Evolutionary conservation across 2,888 invertebrate species (phyloP), one percentile per base, ranked within the genome.

Genomic region (Morpho achilles): DNA sequence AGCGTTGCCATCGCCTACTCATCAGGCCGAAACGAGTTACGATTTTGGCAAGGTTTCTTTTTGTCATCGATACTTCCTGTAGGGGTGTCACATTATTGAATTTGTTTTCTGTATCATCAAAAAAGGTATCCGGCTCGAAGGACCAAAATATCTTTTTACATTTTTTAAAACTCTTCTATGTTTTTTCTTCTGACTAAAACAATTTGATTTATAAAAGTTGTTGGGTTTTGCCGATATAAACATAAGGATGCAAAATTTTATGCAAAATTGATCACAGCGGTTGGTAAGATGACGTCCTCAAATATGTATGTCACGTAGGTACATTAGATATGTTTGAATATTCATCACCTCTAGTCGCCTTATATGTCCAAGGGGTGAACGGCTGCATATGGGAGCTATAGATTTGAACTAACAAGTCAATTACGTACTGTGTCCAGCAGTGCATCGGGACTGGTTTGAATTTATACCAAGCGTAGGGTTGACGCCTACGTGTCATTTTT

Each of bases 401-500:
- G 60, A 54, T 63, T 60, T 62, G 61, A 67, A 64, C 73, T 77
- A 80, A 83, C 83, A 76, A 84, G 79, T 82, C 83, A 81, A 83
- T 84, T 84, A 84, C 73, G 56, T 54, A 52, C 74, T 72, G 72
- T 70, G 67, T 67, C 71, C 64, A 60, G 66, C 60, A 46, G 46
- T 39, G 50, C 49, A 43, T 50, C 52, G 51, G 61, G 66, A 65
- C 58, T 63, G 64, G 49, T 56, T 50, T 58, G 51, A 52, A 50
- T 58, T 48, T 51, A 49, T 50, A 47, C 44, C 40, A 5, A 8
- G 7, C 46, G 54, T 60, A 70, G 65, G 64, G 63, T 49, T 67
- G 63, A n/a, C 59, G 49, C 8, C 7, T 43, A 16, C 16, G 16
- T 43, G 5, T 2, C 32, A 32, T 32, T 32, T 16, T 32, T 32